Evolutionary conservation across 1,140 invertebrate species (phyloP).

Genomic region (Drosophila watanabei): DNA sequence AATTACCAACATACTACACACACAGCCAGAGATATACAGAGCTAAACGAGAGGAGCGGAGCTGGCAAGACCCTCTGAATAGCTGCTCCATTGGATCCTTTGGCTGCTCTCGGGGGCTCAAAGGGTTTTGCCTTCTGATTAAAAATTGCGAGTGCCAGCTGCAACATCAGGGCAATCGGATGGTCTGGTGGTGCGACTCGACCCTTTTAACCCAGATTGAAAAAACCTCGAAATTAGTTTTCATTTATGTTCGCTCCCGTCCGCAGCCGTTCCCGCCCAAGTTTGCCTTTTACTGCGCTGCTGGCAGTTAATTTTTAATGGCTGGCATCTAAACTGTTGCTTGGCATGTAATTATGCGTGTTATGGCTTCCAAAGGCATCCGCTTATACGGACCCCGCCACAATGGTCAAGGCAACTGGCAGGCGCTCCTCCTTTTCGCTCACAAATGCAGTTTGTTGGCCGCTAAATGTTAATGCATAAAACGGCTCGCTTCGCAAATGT

Average conservation of each 20-base stretch:
- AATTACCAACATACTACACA: slow-evolving; percentile 28
- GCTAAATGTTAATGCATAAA: slow-evolving; percentile 69
- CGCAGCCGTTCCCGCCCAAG: slow-evolving; percentile 8
- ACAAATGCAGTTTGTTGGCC: slow-evolving; percentile 57
- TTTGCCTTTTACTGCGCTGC: slow-evolving; percentile 54
- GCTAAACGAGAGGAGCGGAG: not conserved
- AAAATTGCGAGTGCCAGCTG: slow-evolving; percentile 62
- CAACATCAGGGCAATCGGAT: slow-evolving; percentile 21
- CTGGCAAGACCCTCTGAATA: slow-evolving; percentile 26
- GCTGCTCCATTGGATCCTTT: slow-evolving; percentile 54
- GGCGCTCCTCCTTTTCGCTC: slow-evolving; percentile 13
- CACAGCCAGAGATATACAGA: slow-evolving; percentile 6
- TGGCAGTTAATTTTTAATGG: slow-evolving; percentile 82
- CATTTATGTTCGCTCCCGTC: slow-evolving; percentile 65
- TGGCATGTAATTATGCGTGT: slow-evolving; percentile 78
- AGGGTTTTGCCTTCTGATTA: slow-evolving; percentile 73
- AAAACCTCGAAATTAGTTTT: slow-evolving; percentile 83
- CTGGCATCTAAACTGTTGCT: slow-evolving; percentile 75
- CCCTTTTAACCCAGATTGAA: slow-evolving; percentile 83
- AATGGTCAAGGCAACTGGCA: slow-evolving; percentile 49
- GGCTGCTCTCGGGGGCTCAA: slow-evolving; percentile 52
- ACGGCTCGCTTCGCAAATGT: slow-evolving; percentile 20
- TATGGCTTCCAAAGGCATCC: slow-evolving; percentile 51
- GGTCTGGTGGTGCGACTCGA: slow-evolving; percentile 50
- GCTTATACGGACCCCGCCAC: slow-evolving; percentile 23